Evolutionary conservation across 2,888 invertebrate species (phyloP).

Genomic region (Phengaris alcon): DNA sequence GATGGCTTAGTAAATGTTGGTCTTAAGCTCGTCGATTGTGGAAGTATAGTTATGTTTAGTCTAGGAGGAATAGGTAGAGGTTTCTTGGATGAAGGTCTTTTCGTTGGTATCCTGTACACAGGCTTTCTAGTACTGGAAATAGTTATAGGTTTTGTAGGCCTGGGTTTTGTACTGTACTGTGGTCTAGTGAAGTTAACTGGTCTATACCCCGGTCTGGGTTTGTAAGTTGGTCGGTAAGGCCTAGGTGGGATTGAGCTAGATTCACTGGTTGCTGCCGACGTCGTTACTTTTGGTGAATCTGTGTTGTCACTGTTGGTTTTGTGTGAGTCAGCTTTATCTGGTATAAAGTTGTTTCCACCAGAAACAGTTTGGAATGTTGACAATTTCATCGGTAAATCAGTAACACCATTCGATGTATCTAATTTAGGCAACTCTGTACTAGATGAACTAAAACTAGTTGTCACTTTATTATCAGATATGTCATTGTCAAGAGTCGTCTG

Average conservation of each 20-base stretch:
- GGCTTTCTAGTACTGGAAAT: conserved; percentile 65
- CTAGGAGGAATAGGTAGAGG: conserved; percentile 68
- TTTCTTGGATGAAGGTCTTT: conserved; percentile 59
- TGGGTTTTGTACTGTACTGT: conserved; percentile 54
- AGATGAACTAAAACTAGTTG: conserved; percentile 48
- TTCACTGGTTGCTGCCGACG: conserved; percentile 40
- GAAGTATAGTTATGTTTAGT: conserved; percentile 68
- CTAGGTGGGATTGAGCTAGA: conserved; percentile 35
- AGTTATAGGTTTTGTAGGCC: conserved; percentile 59
- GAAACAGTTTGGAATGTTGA: conserved; percentile 88
- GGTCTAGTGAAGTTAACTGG: conserved; percentile 64
- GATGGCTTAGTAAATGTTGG: conserved; percentile 63
- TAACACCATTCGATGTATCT: conserved; percentile 47
- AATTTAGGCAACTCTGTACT: conserved; percentile 48
- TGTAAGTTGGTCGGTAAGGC: conserved; percentile 59
- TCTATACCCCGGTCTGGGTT: conserved; percentile 61
- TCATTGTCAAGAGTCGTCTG: conserved; percentile 55
- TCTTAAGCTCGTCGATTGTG: conserved; percentile 64
- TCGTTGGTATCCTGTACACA: conserved; percentile 58
- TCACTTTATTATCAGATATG: conserved; percentile 50
- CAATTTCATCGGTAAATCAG: conserved; percentile 78
- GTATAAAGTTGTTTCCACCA: conserved; percentile 52
- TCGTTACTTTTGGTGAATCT: conserved; percentile 40
- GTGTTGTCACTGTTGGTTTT: conserved; percentile 35
- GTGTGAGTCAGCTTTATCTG: conserved; percentile 46